Evolutionary conservation across 2,888 invertebrate genomes (phyloP).

Genomic region (Yponomeuta plumbellus): DNA sequence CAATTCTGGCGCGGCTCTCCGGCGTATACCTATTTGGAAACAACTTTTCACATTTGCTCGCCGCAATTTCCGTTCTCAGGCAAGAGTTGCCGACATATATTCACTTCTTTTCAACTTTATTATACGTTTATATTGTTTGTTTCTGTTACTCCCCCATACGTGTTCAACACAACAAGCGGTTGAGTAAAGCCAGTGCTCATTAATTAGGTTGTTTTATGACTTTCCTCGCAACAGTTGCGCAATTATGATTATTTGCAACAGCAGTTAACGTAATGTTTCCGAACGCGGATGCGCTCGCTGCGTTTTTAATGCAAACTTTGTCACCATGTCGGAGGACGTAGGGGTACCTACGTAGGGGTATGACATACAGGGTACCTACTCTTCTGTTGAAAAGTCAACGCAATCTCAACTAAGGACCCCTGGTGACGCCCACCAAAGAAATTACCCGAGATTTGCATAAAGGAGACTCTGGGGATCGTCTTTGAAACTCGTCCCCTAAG

Average conservation of each 20-base stretch:
- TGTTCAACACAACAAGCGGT: background rate
- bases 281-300: background rate
- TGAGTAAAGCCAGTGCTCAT: background rate
- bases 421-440: constrained; percentile 64
- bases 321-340: background rate
- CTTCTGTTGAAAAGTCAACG: constrained; percentile 50
- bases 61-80: constrained; percentile 45
- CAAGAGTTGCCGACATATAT: constrained; percentile 18
- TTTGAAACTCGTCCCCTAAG: constrained; percentile 60
- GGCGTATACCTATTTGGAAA: constrained; percentile 31
- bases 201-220: background rate
- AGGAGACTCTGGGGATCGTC: constrained; percentile 64
- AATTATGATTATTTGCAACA: background rate
- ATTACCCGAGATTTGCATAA: constrained; percentile 71
- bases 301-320: background rate
- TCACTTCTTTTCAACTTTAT: constrained; percentile 22
- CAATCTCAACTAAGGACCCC: constrained; percentile 62
- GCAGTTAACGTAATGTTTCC: background rate
- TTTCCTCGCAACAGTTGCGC: background rate
- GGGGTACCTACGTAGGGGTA: too few species aligned
- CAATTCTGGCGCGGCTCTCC: constrained; percentile 16
- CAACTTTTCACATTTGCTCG: constrained; percentile 52
- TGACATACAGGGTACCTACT: constrained; percentile 38
- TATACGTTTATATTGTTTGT: constrained; percentile 12
- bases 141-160: background rate